Evolutionary conservation across 2,888 invertebrate genomes (phyloP), one percentile per base, ranked within the genome.

Genomic region (Polyploca ridens): DNA sequence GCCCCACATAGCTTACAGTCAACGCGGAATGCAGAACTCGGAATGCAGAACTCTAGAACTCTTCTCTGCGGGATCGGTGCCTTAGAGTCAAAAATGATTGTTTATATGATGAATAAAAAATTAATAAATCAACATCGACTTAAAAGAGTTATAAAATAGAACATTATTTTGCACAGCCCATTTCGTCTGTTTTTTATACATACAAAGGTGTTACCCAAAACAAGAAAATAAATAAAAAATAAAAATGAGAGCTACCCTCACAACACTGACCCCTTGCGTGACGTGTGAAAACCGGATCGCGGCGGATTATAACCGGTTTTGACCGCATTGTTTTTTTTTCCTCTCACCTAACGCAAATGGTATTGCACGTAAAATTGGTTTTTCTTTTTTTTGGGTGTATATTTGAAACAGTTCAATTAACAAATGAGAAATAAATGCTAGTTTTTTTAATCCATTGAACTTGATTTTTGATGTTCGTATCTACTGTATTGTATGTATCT

Each of bases 231-330:
- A 54, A 19, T n/a, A 10, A 54, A 54, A 54, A 19, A 49, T 49
- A 16, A 60, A 60, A 60, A 41, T 60, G 13, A 10, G 7, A 27
- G 58, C 27, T 35, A 19, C 61, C 27, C 16, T 19, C 11, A 27
- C 27, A 61, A 61, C 14, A 14, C 41, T 19, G 16, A 41, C 38
- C 61, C 61, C 38, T 60, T n/a, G 16, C 33, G 35, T 35, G 35
- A n/a, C 59, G 61, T 44, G 61, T 59, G 59, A 75, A 70, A 74
- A 73, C 73, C 72, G 76, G 74, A 74, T 77, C 72, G 67, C 64
- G 62, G 58, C 65, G 76, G 81, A 76, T 81, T 81, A 79, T 69
- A 72, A 63, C 69, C 75, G 71, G 77, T 74, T 76, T 74, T 73
- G 69, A 73, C 76, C 78, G 68, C 74, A 67, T 68, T 69, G 72